A percentile compares a stretch with the other conserved stretches of the same genome.
Conservation (phyloP, 1,140 invertebrate genomes). For the Drosophila oshimai region DNA sequence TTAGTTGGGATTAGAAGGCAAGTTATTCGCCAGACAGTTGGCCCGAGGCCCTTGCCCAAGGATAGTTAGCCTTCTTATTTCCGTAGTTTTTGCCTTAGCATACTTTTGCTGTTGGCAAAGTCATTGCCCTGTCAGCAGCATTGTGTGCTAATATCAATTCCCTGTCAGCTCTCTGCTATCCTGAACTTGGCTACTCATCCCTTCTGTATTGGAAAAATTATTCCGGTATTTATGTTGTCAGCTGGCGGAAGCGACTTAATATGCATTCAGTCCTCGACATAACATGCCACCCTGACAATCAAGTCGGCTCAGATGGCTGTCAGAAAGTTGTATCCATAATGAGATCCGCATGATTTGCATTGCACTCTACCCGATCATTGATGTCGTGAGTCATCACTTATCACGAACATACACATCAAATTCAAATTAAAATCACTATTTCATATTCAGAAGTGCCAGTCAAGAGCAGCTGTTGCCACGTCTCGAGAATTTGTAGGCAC, state of each 20-base stretch:
- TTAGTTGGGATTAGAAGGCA: slow-evolving; percentile 77
- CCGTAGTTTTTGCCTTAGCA: slow-evolving; percentile 29
- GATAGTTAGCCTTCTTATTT: slow-evolving; percentile 48
- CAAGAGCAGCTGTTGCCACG: slow-evolving; percentile 59
- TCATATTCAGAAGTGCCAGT: slow-evolving; percentile 64
- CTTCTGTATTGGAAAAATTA: slow-evolving; percentile 70
- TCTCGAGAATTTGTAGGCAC: neutral
- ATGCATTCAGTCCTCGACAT: slow-evolving; percentile 51
- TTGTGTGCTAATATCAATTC: slow-evolving; percentile 74
- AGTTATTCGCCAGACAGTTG: slow-evolving; percentile 63
- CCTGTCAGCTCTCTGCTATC: slow-evolving; percentile 49
- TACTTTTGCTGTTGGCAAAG: slow-evolving; percentile 8
- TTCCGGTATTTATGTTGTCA: slow-evolving; percentile 74
- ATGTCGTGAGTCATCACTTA: slow-evolving; percentile 63
- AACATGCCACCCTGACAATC: slow-evolving; percentile 55
- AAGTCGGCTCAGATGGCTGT: slow-evolving; percentile 40
- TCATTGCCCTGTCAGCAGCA: slow-evolving; percentile 61
- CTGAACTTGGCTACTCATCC: slow-evolving; percentile 20
- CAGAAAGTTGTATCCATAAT: slow-evolving; percentile 65
- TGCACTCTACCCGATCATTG: slow-evolving; percentile 43
- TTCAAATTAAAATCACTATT: slow-evolving; percentile 73
- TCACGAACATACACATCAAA: slow-evolving; percentile 56
- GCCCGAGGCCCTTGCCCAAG: slow-evolving; percentile 14
- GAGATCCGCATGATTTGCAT: slow-evolving; percentile 56
- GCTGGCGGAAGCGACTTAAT: slow-evolving; percentile 55